Evolutionary conservation across 2,888 invertebrate species (phyloP).

Genomic region (Rosalia funebris): DNA sequence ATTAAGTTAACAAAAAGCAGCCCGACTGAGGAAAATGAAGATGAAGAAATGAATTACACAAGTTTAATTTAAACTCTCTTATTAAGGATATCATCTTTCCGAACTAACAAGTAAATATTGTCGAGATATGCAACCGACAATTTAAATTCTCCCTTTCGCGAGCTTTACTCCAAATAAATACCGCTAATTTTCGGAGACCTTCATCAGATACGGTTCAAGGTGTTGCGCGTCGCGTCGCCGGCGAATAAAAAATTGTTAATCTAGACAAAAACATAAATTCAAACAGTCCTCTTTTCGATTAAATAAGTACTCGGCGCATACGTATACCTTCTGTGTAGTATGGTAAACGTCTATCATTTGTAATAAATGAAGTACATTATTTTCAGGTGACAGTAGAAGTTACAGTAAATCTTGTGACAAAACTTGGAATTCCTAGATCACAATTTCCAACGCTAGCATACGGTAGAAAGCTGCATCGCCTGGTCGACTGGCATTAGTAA

Average conservation of each 20-base stretch:
- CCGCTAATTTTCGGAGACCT: not conserved
- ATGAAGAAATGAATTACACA: conserved; percentile 3
- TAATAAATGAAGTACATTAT: not conserved
- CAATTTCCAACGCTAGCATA: not conserved
- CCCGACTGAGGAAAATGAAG: not conserved
- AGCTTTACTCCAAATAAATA: not conserved
- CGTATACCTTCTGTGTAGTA: too few species aligned
- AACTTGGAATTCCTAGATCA: not conserved
- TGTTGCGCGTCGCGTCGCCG: too few species aligned
- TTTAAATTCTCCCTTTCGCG: not conserved
- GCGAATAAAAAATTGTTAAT: too few species aligned
- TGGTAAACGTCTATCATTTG: not conserved
- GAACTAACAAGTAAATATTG: conserved; percentile 6
- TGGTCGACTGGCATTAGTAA: not conserved
- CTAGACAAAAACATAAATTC: too few species aligned
- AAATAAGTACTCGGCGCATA: too few species aligned
- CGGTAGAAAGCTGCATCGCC: not conserved
- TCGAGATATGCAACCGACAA: conserved; percentile 6
- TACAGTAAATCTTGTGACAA: conserved; percentile 1
- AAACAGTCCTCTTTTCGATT: too few species aligned
- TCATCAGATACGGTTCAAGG: too few species aligned
- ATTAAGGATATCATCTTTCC: conserved; percentile 1
- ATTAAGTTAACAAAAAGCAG: not conserved
- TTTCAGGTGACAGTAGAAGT: not conserved
- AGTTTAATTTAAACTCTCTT: conserved; percentile 3